Percentiles rank a stretch among this genome's conserved stretches.
Conservation (phyloP, 2,888 invertebrate genomes). For the Nowickia ferox region DNA sequence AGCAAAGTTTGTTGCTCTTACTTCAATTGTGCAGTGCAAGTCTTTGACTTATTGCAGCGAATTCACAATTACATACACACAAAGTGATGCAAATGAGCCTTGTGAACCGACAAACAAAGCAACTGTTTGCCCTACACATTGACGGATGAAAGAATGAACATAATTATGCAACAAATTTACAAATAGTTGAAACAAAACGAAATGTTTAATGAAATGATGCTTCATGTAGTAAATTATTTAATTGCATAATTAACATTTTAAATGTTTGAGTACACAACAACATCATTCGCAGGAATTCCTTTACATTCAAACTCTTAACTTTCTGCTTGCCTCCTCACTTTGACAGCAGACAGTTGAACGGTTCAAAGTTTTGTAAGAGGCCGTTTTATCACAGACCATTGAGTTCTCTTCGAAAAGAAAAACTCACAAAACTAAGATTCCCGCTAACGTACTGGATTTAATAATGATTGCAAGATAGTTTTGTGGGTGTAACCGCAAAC, state of each 20-base stretch:
- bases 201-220: conserved; percentile 50
- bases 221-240: conserved; percentile 53
- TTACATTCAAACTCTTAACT: neutral
- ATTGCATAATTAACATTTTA: conserved; percentile 56
- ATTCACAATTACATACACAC: neutral
- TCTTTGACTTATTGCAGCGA: neutral
- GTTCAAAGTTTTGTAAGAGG: conserved; percentile 32
- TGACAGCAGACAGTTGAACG: neutral
- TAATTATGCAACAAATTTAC: conserved; percentile 54
- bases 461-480: conserved; percentile 36
- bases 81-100: conserved; percentile 32
- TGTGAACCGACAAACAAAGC: conserved; percentile 5
- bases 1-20: conserved; percentile 42
- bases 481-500: conserved; percentile 65
- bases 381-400: conserved; percentile 28
- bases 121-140: neutral
- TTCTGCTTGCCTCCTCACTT: too few relatives aligned
- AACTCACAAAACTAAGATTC: conserved; percentile 15
- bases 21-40: conserved; percentile 13
- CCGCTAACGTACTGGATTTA: conserved; percentile 56
- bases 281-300: conserved; percentile 4
- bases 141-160: conserved; percentile 2
- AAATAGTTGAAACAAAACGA: conserved; percentile 36
- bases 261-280: conserved; percentile 35
- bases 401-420: conserved; percentile 22